Evolutionary conservation across 1,140 invertebrate species (phyloP), one percentile per base, ranked within the genome.

Genomic region (Yoshiicerus persimilis): DNA sequence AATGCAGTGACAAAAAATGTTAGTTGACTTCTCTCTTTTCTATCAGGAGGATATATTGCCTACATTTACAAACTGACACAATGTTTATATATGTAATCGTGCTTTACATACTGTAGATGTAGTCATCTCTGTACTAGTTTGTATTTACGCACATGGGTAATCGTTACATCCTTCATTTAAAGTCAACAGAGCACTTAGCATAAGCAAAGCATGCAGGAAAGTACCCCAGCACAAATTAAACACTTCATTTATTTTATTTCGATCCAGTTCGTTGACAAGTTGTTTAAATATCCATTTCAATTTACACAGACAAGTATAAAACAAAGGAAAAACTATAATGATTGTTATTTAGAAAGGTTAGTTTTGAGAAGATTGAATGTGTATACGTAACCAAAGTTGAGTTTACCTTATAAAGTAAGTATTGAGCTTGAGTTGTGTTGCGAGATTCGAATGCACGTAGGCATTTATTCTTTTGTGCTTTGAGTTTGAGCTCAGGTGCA

Each of bases 211-310:
- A 56, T 20, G 13, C 1, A 20, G 4, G 20, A 16, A 70, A 13
- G 66, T 70, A 70, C 27, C 32, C 34, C n/a, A 13, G 36, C 32
- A 38, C 13, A 36, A 80, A 80, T 80, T 70, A 70, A 80, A 80
- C 75, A 80, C 30, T 80, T 80, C 75, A 80, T 80, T 34, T 80
- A 80, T 80, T 80, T 80, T 38, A 80, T 80, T 80, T 80, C 75
- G 34, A 38, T 38, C 75, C 30, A 36, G 75, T 80, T 80, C 75
- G 75, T 80, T 80, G 75, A 80, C 75, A 80, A 80, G 75, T 80
- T 80, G 75, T 80, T 80, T 38, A 80, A 80, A 38, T 80, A 80
- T 80, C 75, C 75, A 80, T 80, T 80, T 80, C 75, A 80, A 34
- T 80, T 80, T 80, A 80, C 13, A 34, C n/a, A 80, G 75, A 80